These are phyloP conservation scores for Diadema setosum DNA, from an alignment of 35 echinoderm and acorn worm genomes.

Conservation along the genomic window DNA sequence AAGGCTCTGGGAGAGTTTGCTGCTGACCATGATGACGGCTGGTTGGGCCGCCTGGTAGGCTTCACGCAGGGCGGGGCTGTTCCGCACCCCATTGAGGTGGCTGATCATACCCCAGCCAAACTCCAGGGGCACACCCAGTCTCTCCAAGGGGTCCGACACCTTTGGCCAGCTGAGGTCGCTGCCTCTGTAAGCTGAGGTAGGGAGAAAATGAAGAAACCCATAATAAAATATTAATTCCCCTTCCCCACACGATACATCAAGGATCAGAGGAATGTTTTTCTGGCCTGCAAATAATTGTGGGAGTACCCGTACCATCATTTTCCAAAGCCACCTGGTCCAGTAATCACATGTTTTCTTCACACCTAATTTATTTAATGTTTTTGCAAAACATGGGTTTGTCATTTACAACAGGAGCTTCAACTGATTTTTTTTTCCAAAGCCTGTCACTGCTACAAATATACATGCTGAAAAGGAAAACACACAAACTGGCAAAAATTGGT, in stretches of 20 bases:
- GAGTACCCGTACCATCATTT: too few relatives aligned
- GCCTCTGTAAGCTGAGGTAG: conserved; percentile 12
- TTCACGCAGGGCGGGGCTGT: conserved; percentile 59
- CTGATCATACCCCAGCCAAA: conserved; percentile 76
- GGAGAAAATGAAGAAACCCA: background rate
- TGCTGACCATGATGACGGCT: conserved; percentile 60
- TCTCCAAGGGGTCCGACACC: conserved; percentile 67
- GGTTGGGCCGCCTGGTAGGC: conserved; percentile 72
- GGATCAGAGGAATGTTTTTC: too few relatives aligned
- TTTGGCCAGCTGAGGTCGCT: conserved; percentile 37
- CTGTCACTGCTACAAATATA: too few relatives aligned
- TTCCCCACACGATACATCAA: too few relatives aligned
- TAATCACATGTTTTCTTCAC: too few relatives aligned
- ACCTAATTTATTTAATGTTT: too few relatives aligned
- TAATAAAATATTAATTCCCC: background rate
- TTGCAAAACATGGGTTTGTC: too few relatives aligned
- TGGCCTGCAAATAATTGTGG: background rate
- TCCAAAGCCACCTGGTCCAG: too few relatives aligned
- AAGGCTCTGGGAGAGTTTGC: conserved; percentile 62
- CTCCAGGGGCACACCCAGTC: conserved; percentile 43
- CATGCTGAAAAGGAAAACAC: too few relatives aligned
- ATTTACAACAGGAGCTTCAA: too few relatives aligned
- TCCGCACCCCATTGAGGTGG: conserved; percentile 79
- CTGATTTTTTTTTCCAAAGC: too few relatives aligned
- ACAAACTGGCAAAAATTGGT: too few relatives aligned